phyloP scores from a whole-genome alignment of 2,797 vertebrate genomes.

The Lemur catta region DNA sequence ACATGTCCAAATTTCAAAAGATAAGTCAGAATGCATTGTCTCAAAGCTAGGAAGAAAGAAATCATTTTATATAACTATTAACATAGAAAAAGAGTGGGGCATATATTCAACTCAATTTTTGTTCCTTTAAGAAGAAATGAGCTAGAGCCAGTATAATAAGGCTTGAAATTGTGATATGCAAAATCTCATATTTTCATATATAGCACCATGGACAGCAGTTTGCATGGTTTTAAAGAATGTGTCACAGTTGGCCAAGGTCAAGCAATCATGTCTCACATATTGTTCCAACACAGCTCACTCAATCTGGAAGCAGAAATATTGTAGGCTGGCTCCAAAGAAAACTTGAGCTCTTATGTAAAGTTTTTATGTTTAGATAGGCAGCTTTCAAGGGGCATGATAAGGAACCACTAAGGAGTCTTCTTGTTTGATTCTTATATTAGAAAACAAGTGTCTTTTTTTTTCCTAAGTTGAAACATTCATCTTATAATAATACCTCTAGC shows the following conservation, averaged over 20 bases:
- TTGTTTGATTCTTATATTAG: neutral
- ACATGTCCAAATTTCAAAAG: constrained; percentile 11
- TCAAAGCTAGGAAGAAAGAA: constrained; percentile 8
- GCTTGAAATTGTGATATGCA: neutral
- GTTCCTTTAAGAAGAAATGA: neutral
- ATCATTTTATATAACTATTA: neutral
- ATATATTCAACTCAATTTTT: neutral
- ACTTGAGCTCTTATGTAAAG: neutral
- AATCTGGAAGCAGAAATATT: neutral
- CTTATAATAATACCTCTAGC: neutral
- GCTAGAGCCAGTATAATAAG: neutral
- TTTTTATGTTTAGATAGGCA: neutral
- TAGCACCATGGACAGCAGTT: fast-evolving
- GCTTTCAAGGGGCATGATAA: neutral
- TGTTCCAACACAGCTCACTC: fast-evolving
- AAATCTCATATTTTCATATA: neutral
- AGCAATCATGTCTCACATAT: fast-evolving
- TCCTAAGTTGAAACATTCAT: neutral
- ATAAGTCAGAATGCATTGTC: neutral
- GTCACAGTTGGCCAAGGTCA: neutral
- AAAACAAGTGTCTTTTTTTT: neutral
- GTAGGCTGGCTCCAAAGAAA: neutral
- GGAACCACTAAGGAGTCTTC: neutral
- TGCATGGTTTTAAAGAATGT: neutral
- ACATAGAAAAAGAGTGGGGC: neutral